Base-by-base conservation (phyloP, 2,888 invertebrate genomes). In the Diabrotica balteata region DNA sequence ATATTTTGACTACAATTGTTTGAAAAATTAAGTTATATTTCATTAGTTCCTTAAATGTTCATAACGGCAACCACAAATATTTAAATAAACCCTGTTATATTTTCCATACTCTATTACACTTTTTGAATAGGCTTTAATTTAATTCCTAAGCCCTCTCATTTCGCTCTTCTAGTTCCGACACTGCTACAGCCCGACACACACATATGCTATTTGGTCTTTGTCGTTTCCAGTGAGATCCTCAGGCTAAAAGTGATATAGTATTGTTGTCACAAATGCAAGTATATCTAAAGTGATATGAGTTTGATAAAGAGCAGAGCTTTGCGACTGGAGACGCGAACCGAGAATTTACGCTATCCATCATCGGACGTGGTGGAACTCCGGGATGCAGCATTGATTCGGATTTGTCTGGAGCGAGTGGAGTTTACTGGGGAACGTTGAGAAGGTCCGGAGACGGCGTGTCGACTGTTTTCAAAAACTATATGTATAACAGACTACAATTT, bases 281-380 rank as follows among this genome's bases (percentile, higher is more conserved):
- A 54, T 43, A 54, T 54, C 54, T 54, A n/a, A 43, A 43, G 32
- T 9, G 43, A 43, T 42, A 42, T 8, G 43, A 42, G 54, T 44
- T 43, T 54, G 54, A 54, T 54, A 54, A 54, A 54, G 43, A 42
- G 54, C 42, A 43, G 42, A 54, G 54, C 54, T 54, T 54, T 44
- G 32, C 43, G n/a, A 44, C 11, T n/a, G 11, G 54, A 54, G 2
- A 10, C 7, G 54, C 10, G 54, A 4, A 54, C 42, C 42, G 42
- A 54, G 54, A 54, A 42, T 43, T 42, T 42, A 43, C 1, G 32
- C 11, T n/a, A 44, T 54, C 32, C 54, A 54, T 32, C 32, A 32
- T 43, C n/a, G 42, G 42, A 54, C 54, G 54, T 54, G 54, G 32
- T 10, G 10, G 54, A 54, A 54, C 54, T 54, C n/a, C 42, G 54